Evolutionary conservation across 2,888 invertebrate species (phyloP).

Genomic region (Acheta domesticus): DNA sequence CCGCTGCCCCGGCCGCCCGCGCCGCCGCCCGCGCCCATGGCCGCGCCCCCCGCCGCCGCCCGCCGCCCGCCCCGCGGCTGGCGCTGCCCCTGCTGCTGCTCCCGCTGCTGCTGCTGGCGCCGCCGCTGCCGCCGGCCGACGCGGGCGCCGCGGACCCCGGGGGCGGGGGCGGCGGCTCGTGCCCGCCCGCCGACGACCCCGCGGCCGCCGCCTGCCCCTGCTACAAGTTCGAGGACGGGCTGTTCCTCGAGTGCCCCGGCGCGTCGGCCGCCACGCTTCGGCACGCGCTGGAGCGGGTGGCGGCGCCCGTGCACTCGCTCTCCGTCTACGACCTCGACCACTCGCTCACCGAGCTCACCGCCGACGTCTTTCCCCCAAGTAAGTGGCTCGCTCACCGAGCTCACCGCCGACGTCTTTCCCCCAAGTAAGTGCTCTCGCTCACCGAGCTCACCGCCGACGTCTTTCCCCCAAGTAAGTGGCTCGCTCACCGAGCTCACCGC

Average conservation of each 20-base stretch:
- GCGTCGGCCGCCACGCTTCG: constrained; percentile 72
- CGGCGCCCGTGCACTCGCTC: constrained; percentile 67
- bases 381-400: background rate
- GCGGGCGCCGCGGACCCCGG: background rate
- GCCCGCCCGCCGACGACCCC: constrained; percentile 45
- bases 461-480: too few relatives aligned
- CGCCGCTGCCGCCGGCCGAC: background rate
- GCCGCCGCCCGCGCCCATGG: too few relatives aligned
- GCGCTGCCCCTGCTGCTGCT: too few relatives aligned
- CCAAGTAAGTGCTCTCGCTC: too few relatives aligned
- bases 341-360: constrained; percentile 69
- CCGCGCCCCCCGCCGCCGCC: too few relatives aligned
- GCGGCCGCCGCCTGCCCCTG: constrained; percentile 83
- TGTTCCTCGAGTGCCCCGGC: constrained; percentile 84
- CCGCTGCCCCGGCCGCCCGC: too few relatives aligned
- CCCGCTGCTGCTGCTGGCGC: background rate
- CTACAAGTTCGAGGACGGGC: constrained; percentile 87
- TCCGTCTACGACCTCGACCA: constrained; percentile 86
- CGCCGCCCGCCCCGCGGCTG: too few relatives aligned
- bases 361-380: constrained; percentile 53
- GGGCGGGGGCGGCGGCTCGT: constrained; percentile 18
- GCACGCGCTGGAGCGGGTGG: constrained; percentile 58
- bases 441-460: too few relatives aligned
- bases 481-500: too few relatives aligned
- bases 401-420: too few relatives aligned